Conservation (phyloP, 2,888 invertebrate species). For the Brachypalpus laphriformis region DNA sequence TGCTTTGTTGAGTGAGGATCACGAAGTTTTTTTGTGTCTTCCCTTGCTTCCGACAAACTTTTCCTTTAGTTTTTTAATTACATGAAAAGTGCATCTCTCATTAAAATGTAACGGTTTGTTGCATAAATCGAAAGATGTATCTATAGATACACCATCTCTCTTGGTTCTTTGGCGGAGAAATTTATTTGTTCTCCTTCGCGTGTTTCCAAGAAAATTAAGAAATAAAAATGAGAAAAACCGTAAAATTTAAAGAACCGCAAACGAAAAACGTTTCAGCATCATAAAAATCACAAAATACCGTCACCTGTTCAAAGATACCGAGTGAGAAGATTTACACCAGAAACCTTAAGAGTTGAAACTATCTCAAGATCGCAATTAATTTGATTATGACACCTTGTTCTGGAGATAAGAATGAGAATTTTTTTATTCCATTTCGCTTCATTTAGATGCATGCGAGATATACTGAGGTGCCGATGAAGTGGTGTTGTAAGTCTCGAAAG, state of each 20-base stretch:
- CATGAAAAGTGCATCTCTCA: constrained; percentile 58
- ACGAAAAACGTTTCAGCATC: constrained; percentile 4
- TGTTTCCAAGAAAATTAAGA: constrained; percentile 39
- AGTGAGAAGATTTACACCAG: background rate
- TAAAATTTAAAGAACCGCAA: constrained; percentile 37
- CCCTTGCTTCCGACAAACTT: constrained; percentile 22
- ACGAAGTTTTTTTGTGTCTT: constrained; percentile 20
- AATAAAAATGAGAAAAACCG: constrained; percentile 11
- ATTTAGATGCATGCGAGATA: constrained; percentile 5
- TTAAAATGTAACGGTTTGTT: constrained; percentile 45
- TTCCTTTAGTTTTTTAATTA: constrained; percentile 64
- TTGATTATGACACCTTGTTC: constrained; percentile 70
- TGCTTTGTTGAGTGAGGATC: constrained; percentile 48
- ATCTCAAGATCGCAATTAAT: constrained; percentile 58
- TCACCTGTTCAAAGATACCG: constrained; percentile 36
- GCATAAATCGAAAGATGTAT: constrained; percentile 18
- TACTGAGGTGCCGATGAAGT: background rate
- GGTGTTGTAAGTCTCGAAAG: constrained; percentile 12
- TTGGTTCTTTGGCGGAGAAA: constrained; percentile 42
- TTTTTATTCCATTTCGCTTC: background rate
- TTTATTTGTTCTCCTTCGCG: constrained; percentile 62
- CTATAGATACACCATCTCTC: background rate
- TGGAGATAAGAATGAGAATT: constrained; percentile 42
- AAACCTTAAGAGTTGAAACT: constrained; percentile 4
- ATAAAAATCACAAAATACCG: constrained; percentile 30